Base-by-base conservation (phyloP, 2,113 vertebrate species). In the Siniperca knerii region DNA sequence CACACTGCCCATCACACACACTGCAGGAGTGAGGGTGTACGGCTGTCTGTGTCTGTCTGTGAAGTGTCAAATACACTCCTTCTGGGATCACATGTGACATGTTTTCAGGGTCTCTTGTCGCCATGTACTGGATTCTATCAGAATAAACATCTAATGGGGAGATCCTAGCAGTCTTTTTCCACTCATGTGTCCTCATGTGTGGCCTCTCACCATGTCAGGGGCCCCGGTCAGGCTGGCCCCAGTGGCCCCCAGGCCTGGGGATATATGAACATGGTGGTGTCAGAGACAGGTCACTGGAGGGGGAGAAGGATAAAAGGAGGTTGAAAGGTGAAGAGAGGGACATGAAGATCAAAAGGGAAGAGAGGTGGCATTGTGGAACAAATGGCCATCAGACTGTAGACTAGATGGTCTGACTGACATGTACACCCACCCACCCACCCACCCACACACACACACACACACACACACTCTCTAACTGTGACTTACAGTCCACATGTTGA, bases 401-500 rank as follows among this genome's bases (percentile, higher is more conserved):
- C 33, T 29, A 29, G 29, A 29, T 29, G 29, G 29, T 29, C 29
- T 29, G 40, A 40, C 40, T 40, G 40, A 40, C 40, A 40, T 40
- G 40, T 40, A 8, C 8, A 40, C 40, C 6, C 40, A 40, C 40
- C 29, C 29, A 40, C 25, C 25, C 25, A 25, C 25, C 1, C 8
- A 42, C 42, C 10, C 42, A 42, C 40, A 8, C 40, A 7, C 42
- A 44, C 15, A 77, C 42, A n/a, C 46, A 29, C 25, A 33, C n/a
- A 46, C 11, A 66, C 2, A 33, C 6, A 16, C 42, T 29, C 21
- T 68, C 15, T 15, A 5, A 42, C 42, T 68, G 37, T n/a, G 40
- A 92, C 94, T 91, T 83, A 94, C 93, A 0, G 88, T 95, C 98
- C 98, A 99, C 91, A 97, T 93, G 85, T 98, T 95, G 91, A 98